A percentile compares a stretch with the other conserved stretches of the same genome.
These are phyloP conservation scores for Deroptyus accipitrinus DNA, from an alignment of 2,113 vertebrate genomes.

Conservation along the genomic window DNA sequence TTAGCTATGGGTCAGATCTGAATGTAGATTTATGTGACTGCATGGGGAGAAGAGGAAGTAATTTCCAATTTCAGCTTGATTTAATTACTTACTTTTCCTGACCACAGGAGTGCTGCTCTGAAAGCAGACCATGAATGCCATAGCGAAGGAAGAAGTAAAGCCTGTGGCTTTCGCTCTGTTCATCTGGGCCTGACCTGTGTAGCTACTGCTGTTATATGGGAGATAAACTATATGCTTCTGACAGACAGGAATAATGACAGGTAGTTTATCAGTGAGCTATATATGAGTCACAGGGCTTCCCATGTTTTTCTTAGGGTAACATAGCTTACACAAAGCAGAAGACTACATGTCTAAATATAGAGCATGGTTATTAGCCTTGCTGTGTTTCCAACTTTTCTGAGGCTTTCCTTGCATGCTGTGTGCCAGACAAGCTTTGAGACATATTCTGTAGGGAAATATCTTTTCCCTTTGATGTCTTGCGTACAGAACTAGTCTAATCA, in stretches of 20 bases:
- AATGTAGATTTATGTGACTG: not conserved
- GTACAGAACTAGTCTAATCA: not conserved
- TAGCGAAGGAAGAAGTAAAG: not conserved
- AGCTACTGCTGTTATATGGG: fast-evolving
- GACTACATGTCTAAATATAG: not conserved
- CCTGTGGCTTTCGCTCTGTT: not conserved
- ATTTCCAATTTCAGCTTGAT: not conserved
- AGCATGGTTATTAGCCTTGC: not conserved
- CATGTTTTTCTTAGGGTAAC: not conserved
- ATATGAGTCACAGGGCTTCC: not conserved
- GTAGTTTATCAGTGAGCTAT: not conserved
- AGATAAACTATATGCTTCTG: not conserved
- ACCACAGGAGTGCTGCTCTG: not conserved
- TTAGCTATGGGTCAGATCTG: not conserved
- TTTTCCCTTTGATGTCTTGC: not conserved
- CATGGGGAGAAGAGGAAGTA: not conserved
- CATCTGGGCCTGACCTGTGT: not conserved
- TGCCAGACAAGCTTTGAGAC: not conserved
- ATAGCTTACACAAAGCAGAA: not conserved
- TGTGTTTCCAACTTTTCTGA: not conserved
- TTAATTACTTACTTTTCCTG: not conserved
- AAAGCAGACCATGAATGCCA: not conserved
- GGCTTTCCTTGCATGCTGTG: not conserved
- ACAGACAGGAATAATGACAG: not conserved
- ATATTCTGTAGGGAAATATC: not conserved